Evolutionary conservation across 2,888 invertebrate species (phyloP).

Genomic region (Drosophila percnosoma): DNA sequence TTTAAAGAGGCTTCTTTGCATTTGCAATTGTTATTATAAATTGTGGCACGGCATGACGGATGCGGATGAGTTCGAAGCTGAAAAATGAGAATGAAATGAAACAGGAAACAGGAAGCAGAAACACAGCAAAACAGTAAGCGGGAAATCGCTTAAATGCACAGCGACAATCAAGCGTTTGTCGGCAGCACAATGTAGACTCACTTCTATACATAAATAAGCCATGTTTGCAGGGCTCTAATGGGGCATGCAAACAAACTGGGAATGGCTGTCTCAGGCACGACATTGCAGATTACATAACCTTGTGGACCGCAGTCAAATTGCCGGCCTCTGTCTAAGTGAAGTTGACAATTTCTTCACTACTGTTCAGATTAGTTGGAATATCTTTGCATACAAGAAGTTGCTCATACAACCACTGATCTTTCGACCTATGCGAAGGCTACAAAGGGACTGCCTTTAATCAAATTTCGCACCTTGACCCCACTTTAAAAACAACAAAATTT

Average conservation of each 20-base stretch:
- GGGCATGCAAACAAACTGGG: neutral
- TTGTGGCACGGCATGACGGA: slow-evolving; percentile 54
- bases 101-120: slow-evolving; percentile 13
- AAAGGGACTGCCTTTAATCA: no score
- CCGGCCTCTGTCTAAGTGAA: neutral
- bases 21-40: slow-evolving; percentile 67
- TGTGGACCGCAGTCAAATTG: neutral
- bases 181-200: neutral
- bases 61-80: slow-evolving; percentile 23
- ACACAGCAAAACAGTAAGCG: slow-evolving; percentile 17
- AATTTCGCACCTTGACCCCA: no score
- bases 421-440: no score
- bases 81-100: slow-evolving; percentile 6
- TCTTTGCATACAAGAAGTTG: neutral
- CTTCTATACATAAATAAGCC: neutral
- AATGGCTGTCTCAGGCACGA: no score
- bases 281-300: neutral
- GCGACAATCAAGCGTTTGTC: neutral
- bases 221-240: neutral
- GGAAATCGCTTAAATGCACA: slow-evolving; percentile 25
- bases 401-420: neutral
- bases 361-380: neutral
- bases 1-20: slow-evolving; percentile 71
- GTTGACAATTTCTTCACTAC: neutral
- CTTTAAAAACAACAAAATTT: no score